Evolutionary conservation across 2,113 vertebrate species (phyloP).

Genomic region (Climacteris rufus): DNA sequence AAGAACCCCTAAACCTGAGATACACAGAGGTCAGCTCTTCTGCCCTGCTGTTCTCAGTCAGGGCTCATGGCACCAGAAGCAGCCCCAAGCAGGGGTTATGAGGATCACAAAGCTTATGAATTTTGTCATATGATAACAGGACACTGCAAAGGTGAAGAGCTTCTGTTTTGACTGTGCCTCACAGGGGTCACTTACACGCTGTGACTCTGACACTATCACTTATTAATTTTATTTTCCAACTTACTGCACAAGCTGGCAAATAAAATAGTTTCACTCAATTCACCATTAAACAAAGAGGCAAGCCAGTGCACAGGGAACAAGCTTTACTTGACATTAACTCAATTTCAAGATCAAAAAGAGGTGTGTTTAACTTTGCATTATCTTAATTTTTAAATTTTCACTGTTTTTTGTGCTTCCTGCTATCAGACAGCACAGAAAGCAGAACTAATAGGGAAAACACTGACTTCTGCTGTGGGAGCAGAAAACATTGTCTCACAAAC

Average conservation of each 20-base stretch:
- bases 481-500: background rate
- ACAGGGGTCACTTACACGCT: background rate
- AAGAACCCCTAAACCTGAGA: background rate
- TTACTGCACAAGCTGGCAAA: background rate
- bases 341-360: background rate
- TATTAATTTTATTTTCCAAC: background rate
- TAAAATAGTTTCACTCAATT: background rate
- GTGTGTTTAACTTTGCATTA: background rate
- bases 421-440: background rate
- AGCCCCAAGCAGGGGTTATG: background rate
- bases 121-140: fast-evolving
- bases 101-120: background rate
- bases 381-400: background rate
- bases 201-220: background rate
- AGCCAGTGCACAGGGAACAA: background rate
- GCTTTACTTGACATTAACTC: background rate
- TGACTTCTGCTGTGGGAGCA: background rate
- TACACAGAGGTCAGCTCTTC: background rate
- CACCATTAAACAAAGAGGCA: background rate
- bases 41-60: background rate
- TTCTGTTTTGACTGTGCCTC: fast-evolving
- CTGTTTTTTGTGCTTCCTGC: background rate
- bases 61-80: too few species aligned
- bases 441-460: background rate
- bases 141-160: background rate